phyloP scores from a whole-genome alignment of 2,797 vertebrate genomes.

The Spinibarbus caldwelli region DNA sequence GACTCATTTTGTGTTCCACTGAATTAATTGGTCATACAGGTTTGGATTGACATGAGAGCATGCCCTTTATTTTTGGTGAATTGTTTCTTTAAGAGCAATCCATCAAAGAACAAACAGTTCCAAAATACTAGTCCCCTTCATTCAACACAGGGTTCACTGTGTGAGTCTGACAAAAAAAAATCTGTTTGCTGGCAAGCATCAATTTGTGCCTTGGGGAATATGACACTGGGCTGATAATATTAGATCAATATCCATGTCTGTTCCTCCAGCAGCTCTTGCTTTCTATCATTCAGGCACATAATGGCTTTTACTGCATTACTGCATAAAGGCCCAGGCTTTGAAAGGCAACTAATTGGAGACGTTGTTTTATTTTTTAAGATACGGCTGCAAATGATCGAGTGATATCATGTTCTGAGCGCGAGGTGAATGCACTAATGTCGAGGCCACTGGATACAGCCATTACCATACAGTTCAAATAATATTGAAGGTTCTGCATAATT shows the following conservation, averaged over 20 bases:
- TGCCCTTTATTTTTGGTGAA: neutral
- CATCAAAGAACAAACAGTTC: conserved; percentile 1
- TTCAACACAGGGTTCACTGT: conserved; percentile 21
- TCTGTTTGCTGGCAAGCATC: conserved; percentile 58
- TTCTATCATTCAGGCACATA: conserved; percentile 58
- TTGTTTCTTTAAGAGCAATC: neutral
- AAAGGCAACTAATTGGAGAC: conserved; percentile 60
- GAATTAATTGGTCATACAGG: neutral
- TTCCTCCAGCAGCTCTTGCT: conserved; percentile 51
- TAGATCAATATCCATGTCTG: conserved; percentile 62
- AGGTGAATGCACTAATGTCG: conserved; percentile 48
- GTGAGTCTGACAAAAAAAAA: neutral
- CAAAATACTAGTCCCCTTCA: conserved; percentile 12
- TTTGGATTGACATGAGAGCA: neutral
- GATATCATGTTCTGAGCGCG: conserved; percentile 4
- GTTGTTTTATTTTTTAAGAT: conserved; percentile 60
- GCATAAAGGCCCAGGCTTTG: conserved; percentile 55
- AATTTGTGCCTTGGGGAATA: conserved; percentile 53
- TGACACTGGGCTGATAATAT: conserved; percentile 61
- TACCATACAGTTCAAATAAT: conserved; percentile 55
- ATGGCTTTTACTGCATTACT: conserved; percentile 59
- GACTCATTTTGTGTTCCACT: neutral
- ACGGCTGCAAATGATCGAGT: conserved; percentile 49
- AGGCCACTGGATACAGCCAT: conserved; percentile 53
- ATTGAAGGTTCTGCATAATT: conserved; percentile 63